Evolutionary conservation across 1,140 invertebrate genomes (phyloP).

Genomic region (Acromyrmex echinatior): DNA sequence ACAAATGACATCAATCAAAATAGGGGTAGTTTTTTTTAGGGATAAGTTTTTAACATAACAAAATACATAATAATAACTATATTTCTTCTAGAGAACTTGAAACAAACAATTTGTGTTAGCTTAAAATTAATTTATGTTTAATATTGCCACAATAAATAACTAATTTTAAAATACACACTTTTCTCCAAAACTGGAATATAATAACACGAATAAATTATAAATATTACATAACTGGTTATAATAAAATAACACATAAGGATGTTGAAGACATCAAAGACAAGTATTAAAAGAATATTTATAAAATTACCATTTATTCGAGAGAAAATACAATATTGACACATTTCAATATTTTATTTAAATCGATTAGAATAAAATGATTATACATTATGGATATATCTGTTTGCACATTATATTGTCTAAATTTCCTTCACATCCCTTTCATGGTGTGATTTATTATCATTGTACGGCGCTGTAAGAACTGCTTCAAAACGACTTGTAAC

Average conservation of each 20-base stretch:
- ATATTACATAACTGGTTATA: not conserved
- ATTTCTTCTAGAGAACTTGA: no score
- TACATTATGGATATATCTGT: not conserved
- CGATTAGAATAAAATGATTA: not conserved
- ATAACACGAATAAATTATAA: not conserved
- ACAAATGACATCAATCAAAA: no score
- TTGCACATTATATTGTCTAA: not conserved
- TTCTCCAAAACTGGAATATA: not conserved
- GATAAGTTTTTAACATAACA: no score
- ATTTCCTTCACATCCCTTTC: not conserved
- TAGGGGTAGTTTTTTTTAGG: no score
- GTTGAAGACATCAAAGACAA: not conserved
- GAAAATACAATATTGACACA: not conserved
- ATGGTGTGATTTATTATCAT: conserved; percentile 28
- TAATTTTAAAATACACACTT: no score
- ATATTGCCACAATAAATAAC: no score
- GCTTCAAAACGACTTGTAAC: not conserved
- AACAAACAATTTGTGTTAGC: no score
- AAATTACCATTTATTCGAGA: not conserved
- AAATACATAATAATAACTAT: no score
- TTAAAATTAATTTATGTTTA: no score
- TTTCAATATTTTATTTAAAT: not conserved
- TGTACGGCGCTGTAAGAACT: not conserved
- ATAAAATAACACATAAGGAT: not conserved
- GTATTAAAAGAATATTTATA: conserved; percentile 9